phyloP scores from a whole-genome alignment of 2,888 invertebrate genomes.

The Agrochola litura region DNA sequence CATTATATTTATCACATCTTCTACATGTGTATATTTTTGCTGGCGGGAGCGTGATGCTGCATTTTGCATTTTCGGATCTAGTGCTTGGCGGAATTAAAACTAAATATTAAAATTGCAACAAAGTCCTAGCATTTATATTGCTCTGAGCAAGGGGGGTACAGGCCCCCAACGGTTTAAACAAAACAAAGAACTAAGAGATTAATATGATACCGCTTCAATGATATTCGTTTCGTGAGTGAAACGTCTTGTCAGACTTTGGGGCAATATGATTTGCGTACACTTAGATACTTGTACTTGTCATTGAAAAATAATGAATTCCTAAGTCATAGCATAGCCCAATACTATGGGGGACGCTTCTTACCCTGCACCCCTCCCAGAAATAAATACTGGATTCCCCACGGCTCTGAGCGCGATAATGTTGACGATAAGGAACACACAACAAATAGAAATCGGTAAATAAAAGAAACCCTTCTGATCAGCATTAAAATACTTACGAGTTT shows the following conservation, averaged over 20 bases:
- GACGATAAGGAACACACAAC: neutral
- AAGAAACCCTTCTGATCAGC: neutral
- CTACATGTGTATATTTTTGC: neutral
- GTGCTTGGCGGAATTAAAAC: neutral
- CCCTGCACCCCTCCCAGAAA: neutral
- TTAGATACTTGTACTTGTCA: neutral
- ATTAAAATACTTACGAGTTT: slow-evolving; percentile 79
- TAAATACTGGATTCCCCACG: neutral
- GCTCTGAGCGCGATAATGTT: neutral
- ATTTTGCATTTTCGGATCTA: neutral
- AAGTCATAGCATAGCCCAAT: neutral
- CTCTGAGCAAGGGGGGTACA: neutral
- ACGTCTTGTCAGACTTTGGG: neutral
- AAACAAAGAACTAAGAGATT: neutral
- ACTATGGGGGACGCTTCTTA: neutral
- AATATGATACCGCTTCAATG: neutral
- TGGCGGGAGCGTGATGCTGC: too few species aligned
- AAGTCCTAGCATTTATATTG: neutral
- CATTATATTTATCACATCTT: neutral
- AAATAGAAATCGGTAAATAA: neutral
- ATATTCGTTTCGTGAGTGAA: neutral
- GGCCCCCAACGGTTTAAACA: neutral
- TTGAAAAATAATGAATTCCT: neutral
- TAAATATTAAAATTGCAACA: neutral
- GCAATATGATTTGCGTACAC: neutral